Conservation (phyloP, 2,888 invertebrate genomes). For the Clunio marinus region DNA sequence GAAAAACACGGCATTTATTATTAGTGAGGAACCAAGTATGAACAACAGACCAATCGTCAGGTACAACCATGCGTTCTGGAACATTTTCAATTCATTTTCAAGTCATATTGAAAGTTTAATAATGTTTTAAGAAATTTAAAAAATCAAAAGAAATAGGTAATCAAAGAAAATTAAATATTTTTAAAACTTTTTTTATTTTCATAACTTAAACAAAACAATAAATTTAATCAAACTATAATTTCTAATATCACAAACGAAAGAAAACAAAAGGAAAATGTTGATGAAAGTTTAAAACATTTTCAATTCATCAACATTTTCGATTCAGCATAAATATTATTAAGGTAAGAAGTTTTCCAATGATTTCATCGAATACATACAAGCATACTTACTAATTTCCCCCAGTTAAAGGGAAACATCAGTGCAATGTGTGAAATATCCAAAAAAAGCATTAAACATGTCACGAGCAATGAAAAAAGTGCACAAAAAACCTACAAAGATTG, state of each 20-base stretch:
- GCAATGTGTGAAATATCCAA: constrained; percentile 74
- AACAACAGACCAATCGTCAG: constrained; percentile 67
- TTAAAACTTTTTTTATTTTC: neutral
- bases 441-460: constrained; percentile 70
- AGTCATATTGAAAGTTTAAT: too few species aligned
- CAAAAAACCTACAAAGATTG: constrained; percentile 58
- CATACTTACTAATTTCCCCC: constrained; percentile 69
- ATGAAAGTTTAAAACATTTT: neutral
- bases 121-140: too few species aligned
- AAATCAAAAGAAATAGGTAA: too few species aligned
- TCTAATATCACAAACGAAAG: neutral
- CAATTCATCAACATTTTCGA: neutral
- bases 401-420: constrained; percentile 73
- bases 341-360: constrained; percentile 25
- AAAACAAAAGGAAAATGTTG: neutral
- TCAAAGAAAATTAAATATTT: neutral
- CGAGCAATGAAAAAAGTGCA: constrained; percentile 67
- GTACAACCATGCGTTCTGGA: constrained; percentile 68
- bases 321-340: neutral
- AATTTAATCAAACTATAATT: neutral
- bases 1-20: constrained; percentile 64
- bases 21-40: constrained; percentile 64
- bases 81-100: constrained; percentile 39
- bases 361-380: constrained; percentile 29
- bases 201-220: neutral